These are phyloP conservation scores for Rhagium mordax DNA, from an alignment of 2,888 invertebrate species.

Conservation along the genomic window DNA sequence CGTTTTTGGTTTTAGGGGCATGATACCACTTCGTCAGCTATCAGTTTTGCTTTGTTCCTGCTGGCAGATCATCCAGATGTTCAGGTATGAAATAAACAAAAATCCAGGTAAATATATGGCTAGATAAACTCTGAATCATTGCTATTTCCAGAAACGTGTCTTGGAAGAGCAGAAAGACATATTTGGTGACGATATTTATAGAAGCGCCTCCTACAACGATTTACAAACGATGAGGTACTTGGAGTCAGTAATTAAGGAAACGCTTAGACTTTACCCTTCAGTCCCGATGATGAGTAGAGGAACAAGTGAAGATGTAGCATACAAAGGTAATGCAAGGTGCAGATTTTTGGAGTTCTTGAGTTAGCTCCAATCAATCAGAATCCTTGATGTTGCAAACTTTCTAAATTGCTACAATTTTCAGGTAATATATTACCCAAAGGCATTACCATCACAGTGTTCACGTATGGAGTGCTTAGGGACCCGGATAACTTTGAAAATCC, in stretches of 20 bases:
- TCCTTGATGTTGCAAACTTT: no score
- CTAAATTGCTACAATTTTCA: conserved; percentile 5
- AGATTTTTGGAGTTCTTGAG: no score
- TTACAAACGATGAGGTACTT: conserved; percentile 63
- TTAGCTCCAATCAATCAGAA: no score
- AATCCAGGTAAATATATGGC: no score
- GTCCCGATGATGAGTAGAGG: conserved; percentile 59
- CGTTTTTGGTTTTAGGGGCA: conserved; percentile 66
- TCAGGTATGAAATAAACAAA: conserved; percentile 64
- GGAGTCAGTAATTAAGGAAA: conserved; percentile 63
- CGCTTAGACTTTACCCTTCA: conserved; percentile 61
- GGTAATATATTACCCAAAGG: conserved; percentile 63
- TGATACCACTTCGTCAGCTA: conserved; percentile 69
- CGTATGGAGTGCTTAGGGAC: conserved; percentile 45
- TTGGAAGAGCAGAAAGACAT: conserved; percentile 64
- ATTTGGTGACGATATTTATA: conserved; percentile 57
- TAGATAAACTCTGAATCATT: not conserved
- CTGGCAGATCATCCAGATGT: conserved; percentile 68
- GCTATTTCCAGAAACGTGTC: conserved; percentile 60
- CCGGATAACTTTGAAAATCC: conserved; percentile 47
- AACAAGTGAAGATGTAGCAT: conserved; percentile 50
- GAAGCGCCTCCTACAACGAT: conserved; percentile 57
- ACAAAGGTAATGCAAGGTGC: conserved; percentile 31
- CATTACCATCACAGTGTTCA: conserved; percentile 65
- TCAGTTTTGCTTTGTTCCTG: conserved; percentile 68